Percentiles rank a stretch among this genome's conserved stretches.
These are phyloP conservation scores for Monodelphis domestica DNA, from an alignment of 2,797 vertebrate species.

Conservation along the genomic window DNA sequence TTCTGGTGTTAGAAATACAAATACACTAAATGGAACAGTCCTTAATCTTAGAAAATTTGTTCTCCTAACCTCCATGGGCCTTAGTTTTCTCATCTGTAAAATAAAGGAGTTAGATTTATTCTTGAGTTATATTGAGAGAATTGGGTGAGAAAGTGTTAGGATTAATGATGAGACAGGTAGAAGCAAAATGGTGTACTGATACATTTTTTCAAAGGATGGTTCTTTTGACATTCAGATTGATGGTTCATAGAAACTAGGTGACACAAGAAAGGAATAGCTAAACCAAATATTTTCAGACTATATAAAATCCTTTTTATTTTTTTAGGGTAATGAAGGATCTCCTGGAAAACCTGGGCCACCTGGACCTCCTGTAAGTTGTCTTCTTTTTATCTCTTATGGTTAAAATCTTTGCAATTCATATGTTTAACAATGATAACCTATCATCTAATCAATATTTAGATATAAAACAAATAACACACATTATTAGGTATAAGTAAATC, in stretches of 20 bases:
- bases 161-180: not conserved
- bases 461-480: not conserved
- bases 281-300: slow-evolving; percentile 13
- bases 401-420: slow-evolving; percentile 8
- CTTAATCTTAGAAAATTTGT: not conserved
- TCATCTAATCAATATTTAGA: not conserved
- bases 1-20: not conserved
- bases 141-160: not conserved
- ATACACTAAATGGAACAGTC: not conserved
- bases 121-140: not conserved
- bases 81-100: not conserved
- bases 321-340: slow-evolving; percentile 94
- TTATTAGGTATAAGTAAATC: not conserved
- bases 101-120: not conserved
- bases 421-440: not conserved
- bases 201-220: not conserved
- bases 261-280: not conserved
- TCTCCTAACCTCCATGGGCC: not conserved
- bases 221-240: not conserved
- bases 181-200: not conserved
- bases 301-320: slow-evolving; percentile 66
- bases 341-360: slow-evolving; percentile 93
- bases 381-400: not conserved
- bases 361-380: slow-evolving; percentile 94
- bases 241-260: not conserved